phyloP scores from a whole-genome alignment of 2,888 invertebrate species.

The Hanleya hanleyi region DNA sequence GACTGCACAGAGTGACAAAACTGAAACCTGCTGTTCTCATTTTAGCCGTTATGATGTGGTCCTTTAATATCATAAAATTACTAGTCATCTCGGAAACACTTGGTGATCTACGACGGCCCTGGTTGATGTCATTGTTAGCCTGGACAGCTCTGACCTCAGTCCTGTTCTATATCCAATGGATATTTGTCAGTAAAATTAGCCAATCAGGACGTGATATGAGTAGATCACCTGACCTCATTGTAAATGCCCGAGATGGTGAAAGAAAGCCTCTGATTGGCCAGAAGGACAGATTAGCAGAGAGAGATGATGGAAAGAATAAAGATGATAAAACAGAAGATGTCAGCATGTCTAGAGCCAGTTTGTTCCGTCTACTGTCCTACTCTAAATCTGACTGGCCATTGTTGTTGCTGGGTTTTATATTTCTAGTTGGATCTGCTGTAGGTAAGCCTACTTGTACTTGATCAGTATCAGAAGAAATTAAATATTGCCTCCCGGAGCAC shows the following conservation, averaged over 20 bases:
- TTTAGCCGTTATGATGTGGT: no score
- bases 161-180: slow-evolving; percentile 39
- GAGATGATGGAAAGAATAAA: slow-evolving; percentile 20
- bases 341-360: slow-evolving; percentile 34
- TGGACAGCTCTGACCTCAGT: slow-evolving; percentile 45
- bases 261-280: not conserved
- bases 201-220: not conserved
- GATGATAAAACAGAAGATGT: slow-evolving; percentile 19
- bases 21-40: no score
- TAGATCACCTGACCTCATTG: not conserved
- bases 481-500: no score
- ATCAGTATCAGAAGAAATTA: no score
- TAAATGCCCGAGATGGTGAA: not conserved
- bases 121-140: no score
- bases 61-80: no score
- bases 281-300: not conserved
- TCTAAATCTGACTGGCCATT: slow-evolving; percentile 51
- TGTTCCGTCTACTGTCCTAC: slow-evolving; percentile 48
- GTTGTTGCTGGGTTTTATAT: slow-evolving; percentile 44
- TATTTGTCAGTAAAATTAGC: slow-evolving; percentile 23
- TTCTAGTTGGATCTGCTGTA: slow-evolving; percentile 45
- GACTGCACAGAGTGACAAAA: no score
- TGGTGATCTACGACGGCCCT: no score
- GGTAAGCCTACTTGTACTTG: no score
- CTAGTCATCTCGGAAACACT: no score